Conservation (phyloP, 1,140 invertebrate genomes). For the Ceratina japonica region DNA sequence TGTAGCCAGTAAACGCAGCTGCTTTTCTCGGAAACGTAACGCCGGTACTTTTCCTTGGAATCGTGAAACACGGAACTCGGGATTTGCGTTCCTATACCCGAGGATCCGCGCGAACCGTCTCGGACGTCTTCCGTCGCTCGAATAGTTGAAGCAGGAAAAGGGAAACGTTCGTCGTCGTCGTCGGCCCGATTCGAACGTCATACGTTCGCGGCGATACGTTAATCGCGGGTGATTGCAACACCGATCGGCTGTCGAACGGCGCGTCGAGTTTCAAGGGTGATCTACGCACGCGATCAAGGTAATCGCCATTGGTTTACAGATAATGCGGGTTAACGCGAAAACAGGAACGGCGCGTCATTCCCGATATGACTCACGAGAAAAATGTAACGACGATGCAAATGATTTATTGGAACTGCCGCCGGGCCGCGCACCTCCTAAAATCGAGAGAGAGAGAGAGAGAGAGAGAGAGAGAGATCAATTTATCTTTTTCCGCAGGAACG, state of each 20-base stretch:
- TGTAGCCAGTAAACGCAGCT: not conserved
- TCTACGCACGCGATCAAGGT: slow-evolving; percentile 63
- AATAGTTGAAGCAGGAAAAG: not conserved
- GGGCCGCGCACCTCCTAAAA: not conserved
- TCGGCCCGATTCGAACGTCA: not conserved
- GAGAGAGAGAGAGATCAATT: not conserved
- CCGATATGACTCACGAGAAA: slow-evolving; percentile 42
- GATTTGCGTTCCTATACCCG: not conserved
- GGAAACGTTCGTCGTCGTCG: not conserved
- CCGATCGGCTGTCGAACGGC: not conserved
- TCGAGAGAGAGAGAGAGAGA: no score
- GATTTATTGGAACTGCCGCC: not conserved
- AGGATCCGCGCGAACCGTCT: not conserved
- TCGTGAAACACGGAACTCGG: not conserved
- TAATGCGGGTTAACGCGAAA: slow-evolving; percentile 58
- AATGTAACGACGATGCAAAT: not conserved
- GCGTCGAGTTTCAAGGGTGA: slow-evolving; percentile 39
- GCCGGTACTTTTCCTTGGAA: not conserved
- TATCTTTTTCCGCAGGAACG: slow-evolving; percentile 69
- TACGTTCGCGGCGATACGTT: not conserved
- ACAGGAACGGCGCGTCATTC: slow-evolving; percentile 52
- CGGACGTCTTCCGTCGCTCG: not conserved
- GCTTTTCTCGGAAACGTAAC: not conserved
- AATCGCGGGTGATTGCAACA: not conserved
- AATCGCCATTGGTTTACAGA: slow-evolving; percentile 63